These are phyloP conservation scores for Gryllus bimaculatus DNA, from an alignment of 1,140 invertebrate species.

Conservation along the genomic window DNA sequence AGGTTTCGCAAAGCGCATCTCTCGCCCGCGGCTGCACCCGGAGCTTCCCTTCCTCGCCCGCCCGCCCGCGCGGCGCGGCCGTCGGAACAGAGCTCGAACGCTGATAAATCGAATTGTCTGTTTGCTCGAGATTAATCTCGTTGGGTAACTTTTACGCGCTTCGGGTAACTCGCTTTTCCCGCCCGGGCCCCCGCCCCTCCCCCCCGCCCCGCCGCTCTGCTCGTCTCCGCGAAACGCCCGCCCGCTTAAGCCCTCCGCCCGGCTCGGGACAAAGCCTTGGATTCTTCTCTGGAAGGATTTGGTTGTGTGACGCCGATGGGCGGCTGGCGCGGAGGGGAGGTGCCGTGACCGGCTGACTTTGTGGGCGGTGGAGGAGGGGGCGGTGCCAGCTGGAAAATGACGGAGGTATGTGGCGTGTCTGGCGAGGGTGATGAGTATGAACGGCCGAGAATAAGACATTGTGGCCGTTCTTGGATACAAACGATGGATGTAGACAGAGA, in stretches of 20 bases:
- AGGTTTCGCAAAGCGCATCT: neutral
- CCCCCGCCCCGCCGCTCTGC: neutral
- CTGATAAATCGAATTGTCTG: conserved; percentile 6
- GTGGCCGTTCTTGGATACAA: too few species aligned
- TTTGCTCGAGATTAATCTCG: neutral
- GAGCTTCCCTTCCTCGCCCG: neutral
- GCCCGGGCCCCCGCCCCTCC: too few species aligned
- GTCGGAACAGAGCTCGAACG: neutral
- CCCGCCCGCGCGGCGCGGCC: too few species aligned
- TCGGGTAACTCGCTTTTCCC: neutral
- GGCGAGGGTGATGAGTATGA: too few species aligned
- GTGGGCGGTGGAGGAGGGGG: too few species aligned
- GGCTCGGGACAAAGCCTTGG: neutral
- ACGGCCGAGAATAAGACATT: too few species aligned
- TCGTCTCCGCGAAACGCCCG: neutral
- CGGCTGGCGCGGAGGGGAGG: neutral
- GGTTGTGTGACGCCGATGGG: neutral
- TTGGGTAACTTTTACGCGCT: neutral
- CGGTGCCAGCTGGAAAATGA: too few species aligned
- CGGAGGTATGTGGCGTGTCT: too few species aligned
- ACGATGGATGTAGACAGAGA: too few species aligned
- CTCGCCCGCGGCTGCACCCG: neutral
- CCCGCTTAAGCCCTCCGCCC: neutral
- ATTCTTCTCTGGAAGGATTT: neutral
- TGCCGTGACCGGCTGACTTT: too few species aligned